Evolutionary conservation across 2,113 vertebrate species (phyloP), one percentile per base, ranked within the genome.

Genomic region (Hipposideros armiger): DNA sequence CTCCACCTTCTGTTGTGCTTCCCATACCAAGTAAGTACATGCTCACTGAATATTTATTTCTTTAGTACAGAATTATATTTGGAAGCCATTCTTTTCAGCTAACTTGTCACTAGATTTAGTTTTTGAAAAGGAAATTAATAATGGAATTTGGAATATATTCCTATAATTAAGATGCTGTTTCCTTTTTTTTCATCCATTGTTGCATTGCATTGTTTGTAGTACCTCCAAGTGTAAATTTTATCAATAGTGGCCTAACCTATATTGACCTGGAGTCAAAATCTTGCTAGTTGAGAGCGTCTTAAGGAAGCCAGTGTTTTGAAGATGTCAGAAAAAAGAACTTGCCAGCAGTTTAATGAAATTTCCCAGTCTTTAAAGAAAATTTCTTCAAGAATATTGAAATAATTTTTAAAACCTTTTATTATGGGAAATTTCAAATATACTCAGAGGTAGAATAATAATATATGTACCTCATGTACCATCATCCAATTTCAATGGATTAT

Each of bases 1-100:
- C 99, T 1, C 99, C 99, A 0, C 99, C 99, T 70, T 99, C 99
- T 3, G 99, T 99, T 40, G 98, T 99, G 98, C 99, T 99, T 98
- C 99, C 99, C 0, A 98, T 99, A 95, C 98, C 99, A 62, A 98
- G 99, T 99, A 97, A 99, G 99, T 98, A 85, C 60, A 50, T 80
- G 19, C 62, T 81, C 16, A 15, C 77, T 74, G 74, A 64, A 28
- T 89, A 45, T 94, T 90, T 67, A 16, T 70, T 92, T 81, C 80
- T 83, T 81, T 81, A 66, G 16, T 36, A 13, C 47, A 92, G 73
- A 84, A 78, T 83, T 96, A 50, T 94, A 36, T 82, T 89, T 80
- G 60, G 11, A 87, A 73, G 9, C n/a, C 3, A 42, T 67, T 28
- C 11, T 5, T 80, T 93, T 97, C 70, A 86, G 30, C 52, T 70